These are phyloP conservation scores for Equus quagga DNA, from an alignment of 2,113 vertebrate genomes.

Conservation along the genomic window DNA sequence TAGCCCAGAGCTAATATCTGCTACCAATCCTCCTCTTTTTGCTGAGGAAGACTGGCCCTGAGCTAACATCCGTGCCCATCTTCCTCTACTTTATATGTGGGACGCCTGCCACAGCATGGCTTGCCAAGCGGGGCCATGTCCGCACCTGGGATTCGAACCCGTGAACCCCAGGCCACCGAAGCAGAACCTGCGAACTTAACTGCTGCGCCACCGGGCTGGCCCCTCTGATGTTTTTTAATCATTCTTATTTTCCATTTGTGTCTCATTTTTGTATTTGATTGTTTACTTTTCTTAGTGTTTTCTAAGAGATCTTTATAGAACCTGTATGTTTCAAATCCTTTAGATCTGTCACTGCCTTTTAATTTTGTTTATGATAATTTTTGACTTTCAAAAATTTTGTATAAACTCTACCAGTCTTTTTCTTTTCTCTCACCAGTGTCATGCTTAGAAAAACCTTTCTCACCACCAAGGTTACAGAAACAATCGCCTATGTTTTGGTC, in stretches of 20 bases:
- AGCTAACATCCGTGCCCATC: too few relatives aligned
- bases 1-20: too few relatives aligned
- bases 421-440: background rate
- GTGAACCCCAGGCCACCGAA: too few relatives aligned
- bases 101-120: too few relatives aligned
- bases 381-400: background rate
- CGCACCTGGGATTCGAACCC: too few relatives aligned
- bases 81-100: too few relatives aligned
- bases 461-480: conserved; percentile 30
- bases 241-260: background rate
- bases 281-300: background rate
- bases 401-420: background rate
- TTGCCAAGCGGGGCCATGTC: too few relatives aligned
- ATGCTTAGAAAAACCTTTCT: background rate
- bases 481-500: conserved; percentile 8
- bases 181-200: too few relatives aligned
- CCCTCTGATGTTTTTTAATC: background rate
- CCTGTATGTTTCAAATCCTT: background rate
- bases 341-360: background rate
- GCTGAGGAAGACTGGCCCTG: too few relatives aligned
- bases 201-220: too few relatives aligned
- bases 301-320: background rate
- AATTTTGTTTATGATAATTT: background rate
- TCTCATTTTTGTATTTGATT: background rate
- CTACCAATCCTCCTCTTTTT: too few relatives aligned